A percentile compares a stretch with the other conserved stretches of the same genome.
Conservation (phyloP, 2,888 invertebrate genomes). For the Dendrolimus pini region DNA sequence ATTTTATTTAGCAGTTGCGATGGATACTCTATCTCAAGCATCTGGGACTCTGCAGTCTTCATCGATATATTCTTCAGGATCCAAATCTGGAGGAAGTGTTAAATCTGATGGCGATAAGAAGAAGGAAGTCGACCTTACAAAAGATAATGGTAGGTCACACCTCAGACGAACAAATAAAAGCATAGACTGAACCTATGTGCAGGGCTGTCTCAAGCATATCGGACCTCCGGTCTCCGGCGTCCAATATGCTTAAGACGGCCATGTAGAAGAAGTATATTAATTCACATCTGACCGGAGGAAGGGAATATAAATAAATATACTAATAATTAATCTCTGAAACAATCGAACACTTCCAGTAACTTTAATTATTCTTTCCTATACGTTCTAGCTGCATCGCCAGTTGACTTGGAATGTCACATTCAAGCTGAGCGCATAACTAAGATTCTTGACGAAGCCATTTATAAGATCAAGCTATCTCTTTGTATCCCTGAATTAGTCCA, state of each 20-base stretch:
- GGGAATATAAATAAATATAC: too few relatives aligned
- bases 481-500: constrained; percentile 52
- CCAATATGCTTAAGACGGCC: too few relatives aligned
- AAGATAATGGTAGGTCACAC: constrained; percentile 46
- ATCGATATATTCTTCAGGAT: constrained; percentile 44
- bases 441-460: constrained; percentile 65
- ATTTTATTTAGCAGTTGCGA: neutral
- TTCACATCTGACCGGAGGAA: too few relatives aligned
- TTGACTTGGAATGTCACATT: constrained; percentile 70
- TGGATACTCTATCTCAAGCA: constrained; percentile 20
- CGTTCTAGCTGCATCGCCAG: constrained; percentile 45
- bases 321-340: too few relatives aligned
- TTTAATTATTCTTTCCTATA: too few relatives aligned
- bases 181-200: too few relatives aligned
- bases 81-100: constrained; percentile 40
- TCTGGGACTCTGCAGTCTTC: constrained; percentile 41
- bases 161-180: neutral
- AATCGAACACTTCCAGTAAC: too few relatives aligned
- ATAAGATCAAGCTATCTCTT: constrained; percentile 61
- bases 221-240: too few relatives aligned
- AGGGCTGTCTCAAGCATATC: too few relatives aligned
- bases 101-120: constrained; percentile 27
- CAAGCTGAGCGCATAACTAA: constrained; percentile 72
- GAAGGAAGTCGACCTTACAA: constrained; percentile 43
- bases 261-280: too few relatives aligned